Evolutionary conservation across 2,888 invertebrate genomes (phyloP).

Genomic region (Branchipolynoe longqiensis): DNA sequence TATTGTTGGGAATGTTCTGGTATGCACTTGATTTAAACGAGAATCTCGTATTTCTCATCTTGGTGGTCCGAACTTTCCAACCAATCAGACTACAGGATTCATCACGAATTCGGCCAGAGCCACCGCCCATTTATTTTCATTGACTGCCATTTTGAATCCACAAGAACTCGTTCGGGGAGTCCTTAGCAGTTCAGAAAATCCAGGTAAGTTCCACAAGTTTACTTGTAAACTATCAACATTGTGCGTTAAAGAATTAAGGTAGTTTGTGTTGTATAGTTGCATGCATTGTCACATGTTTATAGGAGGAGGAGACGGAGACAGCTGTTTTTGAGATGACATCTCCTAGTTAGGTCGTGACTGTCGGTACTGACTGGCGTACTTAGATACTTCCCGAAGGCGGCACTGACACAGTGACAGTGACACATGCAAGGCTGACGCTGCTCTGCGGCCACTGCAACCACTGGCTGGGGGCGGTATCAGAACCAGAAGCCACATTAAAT

Average conservation of each 20-base stretch:
- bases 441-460: too few relatives aligned
- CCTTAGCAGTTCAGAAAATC: neutral
- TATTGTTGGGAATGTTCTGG: too few relatives aligned
- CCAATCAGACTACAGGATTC: conserved; percentile 12
- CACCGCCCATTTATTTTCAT: conserved; percentile 41
- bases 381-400: too few relatives aligned
- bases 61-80: too few relatives aligned
- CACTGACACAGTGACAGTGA: too few relatives aligned
- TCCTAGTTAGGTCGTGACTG: too few relatives aligned
- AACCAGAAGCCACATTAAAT: too few relatives aligned
- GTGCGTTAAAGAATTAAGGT: neutral
- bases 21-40: too few relatives aligned
- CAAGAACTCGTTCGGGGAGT: conserved; percentile 15
- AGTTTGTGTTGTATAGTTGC: neutral
- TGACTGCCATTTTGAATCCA: conserved; percentile 39
- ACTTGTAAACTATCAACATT: neutral
- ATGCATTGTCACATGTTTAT: neutral
- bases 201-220: neutral
- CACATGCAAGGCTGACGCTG: too few relatives aligned
- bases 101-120: neutral
- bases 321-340: neutral
- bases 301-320: neutral
- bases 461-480: too few relatives aligned
- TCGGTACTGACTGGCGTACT: too few relatives aligned
- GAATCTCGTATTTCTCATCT: too few relatives aligned